Conservation (phyloP, 2,113 vertebrate species). For the Pseudonaja textilis region DNA sequence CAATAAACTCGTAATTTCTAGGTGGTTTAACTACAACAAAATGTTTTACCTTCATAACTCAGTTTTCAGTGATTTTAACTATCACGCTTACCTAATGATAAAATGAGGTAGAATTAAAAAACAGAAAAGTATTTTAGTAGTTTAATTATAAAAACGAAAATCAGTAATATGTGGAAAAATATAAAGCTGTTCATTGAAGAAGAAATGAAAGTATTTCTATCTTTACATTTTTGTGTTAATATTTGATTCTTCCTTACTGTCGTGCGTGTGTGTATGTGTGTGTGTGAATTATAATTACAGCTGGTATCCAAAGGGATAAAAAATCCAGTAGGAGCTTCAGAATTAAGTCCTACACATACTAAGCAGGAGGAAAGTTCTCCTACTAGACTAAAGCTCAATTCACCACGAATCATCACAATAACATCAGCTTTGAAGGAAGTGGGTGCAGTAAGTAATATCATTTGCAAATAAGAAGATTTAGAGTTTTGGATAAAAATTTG, state of each 20-base stretch:
- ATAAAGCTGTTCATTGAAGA: background rate
- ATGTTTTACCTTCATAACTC: background rate
- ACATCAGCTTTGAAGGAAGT: conserved; percentile 93
- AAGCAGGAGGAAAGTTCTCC: conserved; percentile 65
- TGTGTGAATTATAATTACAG: conserved; percentile 59
- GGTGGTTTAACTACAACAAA: background rate
- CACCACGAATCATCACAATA: conserved; percentile 83
- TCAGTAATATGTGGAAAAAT: background rate
- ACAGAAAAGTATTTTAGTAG: background rate
- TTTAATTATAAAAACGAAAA: background rate
- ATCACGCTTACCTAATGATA: background rate
- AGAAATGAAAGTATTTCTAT: background rate
- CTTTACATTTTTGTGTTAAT: background rate
- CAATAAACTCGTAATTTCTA: background rate
- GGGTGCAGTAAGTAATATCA: conserved; percentile 80
- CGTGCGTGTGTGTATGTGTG: background rate
- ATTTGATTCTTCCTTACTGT: background rate
- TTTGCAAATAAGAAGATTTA: background rate
- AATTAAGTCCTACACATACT: conserved; percentile 54
- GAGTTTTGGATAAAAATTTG: background rate
- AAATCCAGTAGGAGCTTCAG: conserved; percentile 56
- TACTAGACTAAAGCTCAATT: conserved; percentile 66
- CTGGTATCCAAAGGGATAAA: conserved; percentile 80
- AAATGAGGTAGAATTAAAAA: background rate
- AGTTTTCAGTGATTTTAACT: background rate